A percentile compares a stretch with the other conserved stretches of the same genome.
Conservation (phyloP, 1,140 invertebrate species). For the Capitella teleta region DNA sequence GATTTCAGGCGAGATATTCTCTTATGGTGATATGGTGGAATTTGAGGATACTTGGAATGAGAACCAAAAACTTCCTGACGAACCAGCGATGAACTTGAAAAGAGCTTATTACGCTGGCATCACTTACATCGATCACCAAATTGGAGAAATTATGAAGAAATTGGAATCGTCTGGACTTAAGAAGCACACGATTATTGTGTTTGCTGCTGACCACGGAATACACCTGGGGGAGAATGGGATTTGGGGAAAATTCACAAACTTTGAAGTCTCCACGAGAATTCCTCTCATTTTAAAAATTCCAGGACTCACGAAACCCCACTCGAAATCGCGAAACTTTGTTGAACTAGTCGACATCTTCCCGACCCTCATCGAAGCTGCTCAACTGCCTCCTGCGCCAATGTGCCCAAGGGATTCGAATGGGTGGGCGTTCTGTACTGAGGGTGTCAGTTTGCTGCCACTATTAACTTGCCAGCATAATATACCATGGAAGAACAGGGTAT, state of each 20-base stretch:
- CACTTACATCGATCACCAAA: conserved; percentile 13
- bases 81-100: not conserved
- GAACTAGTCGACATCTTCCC: conserved; percentile 5
- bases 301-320: not conserved
- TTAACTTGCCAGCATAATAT: too few relatives aligned
- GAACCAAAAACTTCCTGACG: conserved; percentile 6
- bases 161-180: conserved; percentile 14
- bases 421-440: not conserved
- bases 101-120: conserved; percentile 6
- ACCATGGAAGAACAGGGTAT: too few relatives aligned
- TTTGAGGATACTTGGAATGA: conserved; percentile 9
- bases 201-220: conserved; percentile 17
- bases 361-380: not conserved
- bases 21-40: conserved; percentile 1
- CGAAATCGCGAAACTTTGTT: not conserved
- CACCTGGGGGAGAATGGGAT: conserved; percentile 16
- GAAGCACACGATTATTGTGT: conserved; percentile 16
- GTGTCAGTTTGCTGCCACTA: not conserved
- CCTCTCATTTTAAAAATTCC: not conserved
- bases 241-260: conserved; percentile 4
- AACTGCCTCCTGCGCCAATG: not conserved
- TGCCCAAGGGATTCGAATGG: not conserved
- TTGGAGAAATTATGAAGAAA: conserved; percentile 15
- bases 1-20: conserved; percentile 1
- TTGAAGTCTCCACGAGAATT: not conserved